These are phyloP conservation scores for Ips typographus DNA, from an alignment of 1,140 invertebrate species.

Conservation along the genomic window DNA sequence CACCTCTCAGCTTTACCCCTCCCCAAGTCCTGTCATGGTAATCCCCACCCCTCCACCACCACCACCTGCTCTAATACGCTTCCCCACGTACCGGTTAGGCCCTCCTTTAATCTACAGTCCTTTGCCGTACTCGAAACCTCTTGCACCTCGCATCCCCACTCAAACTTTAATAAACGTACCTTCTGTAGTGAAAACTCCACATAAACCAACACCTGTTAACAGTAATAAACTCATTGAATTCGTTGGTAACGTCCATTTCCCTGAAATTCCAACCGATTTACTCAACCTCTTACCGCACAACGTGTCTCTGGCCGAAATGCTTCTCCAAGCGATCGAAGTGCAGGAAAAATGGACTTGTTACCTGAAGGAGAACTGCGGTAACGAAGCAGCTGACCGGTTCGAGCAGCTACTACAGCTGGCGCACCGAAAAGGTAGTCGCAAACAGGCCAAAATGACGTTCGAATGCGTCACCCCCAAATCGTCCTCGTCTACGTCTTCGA, in stretches of 20 bases:
- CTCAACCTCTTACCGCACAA: constrained; percentile 50
- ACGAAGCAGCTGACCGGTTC: constrained; percentile 51
- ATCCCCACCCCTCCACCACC: not conserved
- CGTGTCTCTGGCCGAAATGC: constrained; percentile 50
- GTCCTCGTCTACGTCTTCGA: constrained; percentile 43
- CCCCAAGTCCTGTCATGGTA: not conserved
- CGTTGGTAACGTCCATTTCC: constrained; percentile 58
- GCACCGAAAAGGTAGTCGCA: constrained; percentile 39
- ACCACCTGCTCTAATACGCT: not conserved
- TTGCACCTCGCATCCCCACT: not conserved
- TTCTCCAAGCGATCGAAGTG: constrained; percentile 43
- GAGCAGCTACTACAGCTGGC: constrained; percentile 48
- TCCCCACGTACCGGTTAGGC: not conserved
- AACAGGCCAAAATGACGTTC: constrained; percentile 33
- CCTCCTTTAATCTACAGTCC: not conserved
- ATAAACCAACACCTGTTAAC: constrained; percentile 3
- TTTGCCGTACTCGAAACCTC: not conserved
- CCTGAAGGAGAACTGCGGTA: constrained; percentile 51
- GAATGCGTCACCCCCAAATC: constrained; percentile 39
- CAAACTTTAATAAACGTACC: not conserved
- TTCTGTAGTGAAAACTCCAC: not conserved
- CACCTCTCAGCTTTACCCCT: not conserved
- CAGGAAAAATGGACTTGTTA: constrained; percentile 53
- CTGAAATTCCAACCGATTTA: constrained; percentile 50
- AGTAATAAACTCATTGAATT: constrained; percentile 55